Evolutionary conservation across 2,113 vertebrate genomes (phyloP), one percentile per base, ranked within the genome.

Genomic region (Pseudorectes ferrugineus): DNA sequence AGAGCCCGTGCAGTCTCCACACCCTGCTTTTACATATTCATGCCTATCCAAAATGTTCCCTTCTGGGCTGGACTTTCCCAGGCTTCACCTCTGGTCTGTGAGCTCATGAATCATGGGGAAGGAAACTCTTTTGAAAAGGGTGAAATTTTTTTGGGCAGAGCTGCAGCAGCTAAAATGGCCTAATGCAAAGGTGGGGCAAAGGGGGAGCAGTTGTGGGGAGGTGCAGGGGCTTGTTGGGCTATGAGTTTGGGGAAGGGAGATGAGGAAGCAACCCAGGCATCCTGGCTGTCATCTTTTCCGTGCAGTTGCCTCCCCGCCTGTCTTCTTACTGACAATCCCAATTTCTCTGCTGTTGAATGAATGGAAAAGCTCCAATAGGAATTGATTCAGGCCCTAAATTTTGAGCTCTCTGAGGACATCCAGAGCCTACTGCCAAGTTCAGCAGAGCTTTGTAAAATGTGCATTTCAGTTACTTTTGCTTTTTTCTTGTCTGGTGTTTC

Each of bases 51-150:
- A 89, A 95, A 92, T 74, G 43, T 94, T 95, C 73, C 58, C 42
- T 81, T 95, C 83, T 92, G 91, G 89, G 90, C 66, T 78, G 74
- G 71, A 73, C 75, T 97, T 97, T 93, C 95, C 84, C 95, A 94
- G 93, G 85, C 89, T 95, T 90, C 59, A 52, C 79, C 54, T 92
- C 73, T 92, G 81, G 51, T 81, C 70, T 96, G 58, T 55, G 70
- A 93, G n/a, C 42, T 92, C 3, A 4, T 9, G 46, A 78, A 82
- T 11, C 35, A 7, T 5, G 58, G 42, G 49, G 48, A 78, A 61
- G 33, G 67, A 83, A 96, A 46, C 38, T 43, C 38, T 77, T 77
- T 65, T 61, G 48, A 67, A 89, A 59, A 73, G 71, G 61, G 42
- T 78, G 38, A 88, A 51, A 46, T 58, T 83, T 36, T 58, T 61